phyloP scores from a whole-genome alignment of 2,888 invertebrate genomes.

The Tenthredo mesomela region DNA sequence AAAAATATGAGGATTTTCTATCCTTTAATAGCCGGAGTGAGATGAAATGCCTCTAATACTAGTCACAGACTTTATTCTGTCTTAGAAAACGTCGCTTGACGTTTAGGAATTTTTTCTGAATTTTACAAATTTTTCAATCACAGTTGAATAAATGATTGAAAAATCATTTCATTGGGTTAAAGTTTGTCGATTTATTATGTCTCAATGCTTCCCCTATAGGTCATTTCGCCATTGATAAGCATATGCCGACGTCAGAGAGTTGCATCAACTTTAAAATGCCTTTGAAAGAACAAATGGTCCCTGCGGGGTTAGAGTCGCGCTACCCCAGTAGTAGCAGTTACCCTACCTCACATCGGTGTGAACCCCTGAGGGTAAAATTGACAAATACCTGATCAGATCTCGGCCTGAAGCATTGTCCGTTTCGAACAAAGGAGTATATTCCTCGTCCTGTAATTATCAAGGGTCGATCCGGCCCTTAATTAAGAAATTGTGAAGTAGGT shows the following conservation, averaged over 20 bases:
- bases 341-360: background rate
- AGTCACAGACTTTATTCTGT: too few relatives aligned
- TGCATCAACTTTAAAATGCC: slow-evolving; percentile 57
- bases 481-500: slow-evolving; percentile 14
- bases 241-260: background rate
- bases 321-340: background rate
- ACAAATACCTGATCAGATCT: slow-evolving; percentile 47
- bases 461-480: background rate
- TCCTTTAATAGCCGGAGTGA: too few relatives aligned
- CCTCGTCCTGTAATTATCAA: slow-evolving; percentile 1
- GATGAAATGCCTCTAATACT: too few relatives aligned
- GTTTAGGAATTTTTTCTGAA: background rate
- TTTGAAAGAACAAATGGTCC: slow-evolving; percentile 55
- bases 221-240: background rate
- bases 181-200: background rate
- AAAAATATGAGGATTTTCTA: too few relatives aligned
- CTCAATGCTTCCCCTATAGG: background rate
- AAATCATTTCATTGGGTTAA: background rate
- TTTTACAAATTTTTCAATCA: background rate
- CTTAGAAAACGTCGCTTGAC: too few relatives aligned
- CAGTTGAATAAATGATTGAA: background rate
- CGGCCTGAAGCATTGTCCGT: slow-evolving; percentile 19
- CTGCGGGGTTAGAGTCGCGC: background rate
- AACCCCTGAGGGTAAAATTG: slow-evolving; percentile 30
- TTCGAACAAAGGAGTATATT: slow-evolving; percentile 36